A percentile compares a stretch with the other conserved stretches of the same genome.
Conservation (phyloP, 2,113 vertebrate species). For the Solea senegalensis region DNA sequence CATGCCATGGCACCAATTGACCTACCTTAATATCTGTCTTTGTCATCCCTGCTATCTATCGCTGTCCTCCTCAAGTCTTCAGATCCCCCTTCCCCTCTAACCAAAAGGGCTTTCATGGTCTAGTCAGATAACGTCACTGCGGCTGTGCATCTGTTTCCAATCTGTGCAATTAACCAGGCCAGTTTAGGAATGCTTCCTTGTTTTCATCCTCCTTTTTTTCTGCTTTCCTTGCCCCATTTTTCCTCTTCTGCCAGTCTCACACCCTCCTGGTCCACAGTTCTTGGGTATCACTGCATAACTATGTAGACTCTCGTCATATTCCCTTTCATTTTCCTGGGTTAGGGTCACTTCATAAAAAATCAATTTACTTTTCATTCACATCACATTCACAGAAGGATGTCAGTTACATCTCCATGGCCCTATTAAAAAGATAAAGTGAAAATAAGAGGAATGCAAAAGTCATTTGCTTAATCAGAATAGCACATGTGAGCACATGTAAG, state of each 20-base stretch:
- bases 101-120: constrained; percentile 75
- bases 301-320: constrained; percentile 25
- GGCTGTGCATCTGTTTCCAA: constrained; percentile 81
- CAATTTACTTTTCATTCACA: constrained; percentile 4
- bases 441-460: constrained; percentile 19
- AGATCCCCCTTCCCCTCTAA: constrained; percentile 60
- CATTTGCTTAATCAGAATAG: constrained; percentile 38
- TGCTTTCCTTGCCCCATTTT: constrained; percentile 33
- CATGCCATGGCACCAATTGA: constrained; percentile 27
- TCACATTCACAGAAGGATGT: constrained; percentile 17
- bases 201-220: constrained; percentile 54
- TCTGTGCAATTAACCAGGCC: constrained; percentile 77
- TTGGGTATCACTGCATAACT: constrained; percentile 51
- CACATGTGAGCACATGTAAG: constrained; percentile 36
- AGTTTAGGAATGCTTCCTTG: constrained; percentile 75
- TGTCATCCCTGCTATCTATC: constrained; percentile 55
- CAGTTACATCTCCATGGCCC: not conserved
- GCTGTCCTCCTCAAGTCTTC: constrained; percentile 35
- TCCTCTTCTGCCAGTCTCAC: constrained; percentile 16
- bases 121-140: constrained; percentile 77
- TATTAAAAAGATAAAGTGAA: constrained; percentile 31
- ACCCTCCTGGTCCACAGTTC: constrained; percentile 22
- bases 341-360: constrained; percentile 22
- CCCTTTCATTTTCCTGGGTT: constrained; percentile 31
- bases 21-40: constrained; percentile 47